Conservation (phyloP, 2,888 invertebrate species). For the Lepidochrysops patricia region DNA sequence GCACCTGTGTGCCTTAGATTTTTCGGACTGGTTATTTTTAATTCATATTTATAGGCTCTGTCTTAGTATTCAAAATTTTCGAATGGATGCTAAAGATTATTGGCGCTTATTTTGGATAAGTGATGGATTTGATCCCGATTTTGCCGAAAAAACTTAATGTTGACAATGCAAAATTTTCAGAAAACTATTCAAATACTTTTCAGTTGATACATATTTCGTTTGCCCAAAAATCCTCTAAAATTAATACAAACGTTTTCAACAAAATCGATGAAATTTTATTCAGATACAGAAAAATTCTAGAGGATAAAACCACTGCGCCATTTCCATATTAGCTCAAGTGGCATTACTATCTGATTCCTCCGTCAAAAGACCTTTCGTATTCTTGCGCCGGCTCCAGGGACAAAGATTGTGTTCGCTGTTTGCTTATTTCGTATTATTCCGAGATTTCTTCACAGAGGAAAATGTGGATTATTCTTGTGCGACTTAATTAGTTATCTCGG, state of each 20-base stretch:
- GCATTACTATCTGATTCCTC: background rate
- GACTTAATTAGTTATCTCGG: too few species aligned
- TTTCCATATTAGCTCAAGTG: slow-evolving; percentile 3
- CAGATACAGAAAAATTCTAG: background rate
- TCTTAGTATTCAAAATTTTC: too few species aligned
- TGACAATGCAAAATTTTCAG: too few species aligned
- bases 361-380: background rate
- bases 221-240: too few species aligned
- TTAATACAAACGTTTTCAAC: background rate
- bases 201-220: too few species aligned
- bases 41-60: too few species aligned
- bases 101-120: background rate
- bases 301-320: background rate
- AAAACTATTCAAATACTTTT: too few species aligned
- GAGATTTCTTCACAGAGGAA: too few species aligned
- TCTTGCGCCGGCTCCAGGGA: background rate
- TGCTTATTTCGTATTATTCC: background rate
- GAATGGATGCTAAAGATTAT: too few species aligned
- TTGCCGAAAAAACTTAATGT: too few species aligned
- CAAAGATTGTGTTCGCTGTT: background rate
- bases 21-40: slow-evolving; percentile 3
- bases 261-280: background rate
- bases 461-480: too few species aligned
- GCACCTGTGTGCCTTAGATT: slow-evolving; percentile 14
- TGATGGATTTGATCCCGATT: too few species aligned